Base-by-base conservation (phyloP, 2,113 vertebrate species). In the Gorsachius goisagi region DNA sequence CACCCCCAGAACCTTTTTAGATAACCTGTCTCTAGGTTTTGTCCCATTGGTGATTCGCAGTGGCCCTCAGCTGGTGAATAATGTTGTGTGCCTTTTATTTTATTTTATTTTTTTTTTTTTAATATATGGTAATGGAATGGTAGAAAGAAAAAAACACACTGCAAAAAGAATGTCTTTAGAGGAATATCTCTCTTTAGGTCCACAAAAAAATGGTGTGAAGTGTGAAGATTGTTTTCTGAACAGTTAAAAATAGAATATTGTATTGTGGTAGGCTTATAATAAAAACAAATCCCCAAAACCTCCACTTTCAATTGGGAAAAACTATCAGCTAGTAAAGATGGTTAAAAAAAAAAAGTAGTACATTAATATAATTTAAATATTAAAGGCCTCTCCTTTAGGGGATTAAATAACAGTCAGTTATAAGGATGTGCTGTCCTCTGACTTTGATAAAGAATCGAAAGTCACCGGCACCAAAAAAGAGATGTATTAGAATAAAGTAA, bases 361-460 rank as follows among this genome's bases (percentile, higher is more conserved):
- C 17, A 44, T 93, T 87, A 81, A 84, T 92, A 77, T 67, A 63
- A 85, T 84, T 96, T 96, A 93, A 96, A 96, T 94, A 86, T 93
- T 93, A 84, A 93, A 91, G 9, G 2, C 10, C 2, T 84, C 68
- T 80, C 30, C 60, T 91, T 95, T 81, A 84, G 28, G 30, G 64
- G 52, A 93, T 95, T 95, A 93, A 96, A 90, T 93, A 93, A 77
- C 76, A 90, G 79, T 71, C 84, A 93, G 59, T 78, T 95, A 39
- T 64, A 91, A 94, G 68, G 27, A 81, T 90, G 73, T 91, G 63
- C 76, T 83, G 47, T 81, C 49, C 52, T 78, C 55, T 85, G 79
- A 96, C 85, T 96, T 90, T 93, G 90, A 95, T 89, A 81, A 89
- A 95, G 72, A 90, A 84, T 90, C 2, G 0, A 73, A 85, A 85